Percentiles rank a stretch among this genome's conserved stretches.
phyloP scores from a whole-genome alignment of 2,888 invertebrate species.

The Lithodes maja region DNA sequence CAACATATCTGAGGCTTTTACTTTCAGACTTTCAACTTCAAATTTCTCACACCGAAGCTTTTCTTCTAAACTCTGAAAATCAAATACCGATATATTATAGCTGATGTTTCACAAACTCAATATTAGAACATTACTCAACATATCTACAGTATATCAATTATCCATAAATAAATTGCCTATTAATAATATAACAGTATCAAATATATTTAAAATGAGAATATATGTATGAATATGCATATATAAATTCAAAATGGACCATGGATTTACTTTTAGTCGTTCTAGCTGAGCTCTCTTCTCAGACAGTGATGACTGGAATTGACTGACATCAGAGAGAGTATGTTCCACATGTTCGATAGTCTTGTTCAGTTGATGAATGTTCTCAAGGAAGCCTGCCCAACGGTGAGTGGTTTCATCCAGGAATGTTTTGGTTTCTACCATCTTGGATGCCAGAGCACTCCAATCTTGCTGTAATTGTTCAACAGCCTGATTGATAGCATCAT shows the following conservation, averaged over 20 bases:
- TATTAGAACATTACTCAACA: background rate
- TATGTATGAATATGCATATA: background rate
- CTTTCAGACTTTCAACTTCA: conserved; percentile 89
- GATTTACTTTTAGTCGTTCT: conserved; percentile 83
- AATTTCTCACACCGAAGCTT: conserved; percentile 91
- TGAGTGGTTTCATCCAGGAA: conserved; percentile 91
- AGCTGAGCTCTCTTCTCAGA: conserved; percentile 90
- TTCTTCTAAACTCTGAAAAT: conserved; percentile 82
- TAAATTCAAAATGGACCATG: background rate
- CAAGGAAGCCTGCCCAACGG: conserved; percentile 92
- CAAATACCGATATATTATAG: conserved; percentile 41
- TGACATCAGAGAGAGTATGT: conserved; percentile 83
- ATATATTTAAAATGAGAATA: too few relatives aligned
- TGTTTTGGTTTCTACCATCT: conserved; percentile 93
- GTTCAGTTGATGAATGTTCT: conserved; percentile 89
- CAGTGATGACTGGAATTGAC: conserved; percentile 86
- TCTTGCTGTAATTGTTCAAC: conserved; percentile 89
- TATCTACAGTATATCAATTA: background rate
- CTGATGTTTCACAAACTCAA: background rate
- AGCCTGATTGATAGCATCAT: conserved; percentile 88
- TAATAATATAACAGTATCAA: background rate
- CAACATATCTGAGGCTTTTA: conserved; percentile 90
- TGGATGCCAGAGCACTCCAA: conserved; percentile 90
- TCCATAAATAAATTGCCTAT: background rate
- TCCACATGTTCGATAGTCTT: conserved; percentile 88